Conservation (phyloP, 2,113 vertebrate genomes). For the Tonatia bakeri region DNA sequence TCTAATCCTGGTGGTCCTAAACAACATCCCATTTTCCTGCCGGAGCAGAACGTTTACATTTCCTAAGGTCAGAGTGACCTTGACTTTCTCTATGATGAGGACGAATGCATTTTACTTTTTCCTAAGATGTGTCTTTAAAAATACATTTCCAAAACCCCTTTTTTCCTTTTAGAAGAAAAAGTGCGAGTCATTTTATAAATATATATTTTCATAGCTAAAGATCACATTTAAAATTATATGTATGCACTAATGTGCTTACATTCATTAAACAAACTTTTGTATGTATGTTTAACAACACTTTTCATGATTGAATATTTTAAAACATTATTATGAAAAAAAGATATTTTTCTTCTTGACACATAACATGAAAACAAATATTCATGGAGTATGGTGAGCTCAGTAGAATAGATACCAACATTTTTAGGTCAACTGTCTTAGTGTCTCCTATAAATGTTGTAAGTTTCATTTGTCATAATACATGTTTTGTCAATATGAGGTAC, state of each 20-base stretch:
- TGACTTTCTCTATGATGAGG: background rate
- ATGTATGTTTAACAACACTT: background rate
- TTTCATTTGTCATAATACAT: background rate
- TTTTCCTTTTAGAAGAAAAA: background rate
- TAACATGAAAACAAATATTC: background rate
- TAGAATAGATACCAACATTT: background rate
- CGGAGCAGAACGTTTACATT: background rate
- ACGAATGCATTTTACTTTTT: background rate
- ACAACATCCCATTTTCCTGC: background rate
- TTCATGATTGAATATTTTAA: constrained; percentile 13
- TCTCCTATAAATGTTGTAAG: background rate
- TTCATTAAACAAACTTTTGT: background rate
- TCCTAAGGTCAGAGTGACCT: background rate
- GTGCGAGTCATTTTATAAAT: background rate
- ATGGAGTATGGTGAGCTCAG: background rate
- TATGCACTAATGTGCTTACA: background rate
- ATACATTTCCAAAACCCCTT: background rate
- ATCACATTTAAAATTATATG: background rate
- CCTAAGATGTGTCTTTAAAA: background rate
- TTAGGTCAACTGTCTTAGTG: background rate
- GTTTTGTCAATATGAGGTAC: background rate
- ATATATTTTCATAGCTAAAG: constrained; percentile 3
- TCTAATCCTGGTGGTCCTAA: background rate
- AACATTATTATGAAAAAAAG: background rate
- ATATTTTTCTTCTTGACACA: background rate